A percentile compares a stretch with the other conserved stretches of the same genome.
Evolutionary conservation across 2,888 invertebrate species (phyloP).

Genomic region (Papilio gigon): DNA sequence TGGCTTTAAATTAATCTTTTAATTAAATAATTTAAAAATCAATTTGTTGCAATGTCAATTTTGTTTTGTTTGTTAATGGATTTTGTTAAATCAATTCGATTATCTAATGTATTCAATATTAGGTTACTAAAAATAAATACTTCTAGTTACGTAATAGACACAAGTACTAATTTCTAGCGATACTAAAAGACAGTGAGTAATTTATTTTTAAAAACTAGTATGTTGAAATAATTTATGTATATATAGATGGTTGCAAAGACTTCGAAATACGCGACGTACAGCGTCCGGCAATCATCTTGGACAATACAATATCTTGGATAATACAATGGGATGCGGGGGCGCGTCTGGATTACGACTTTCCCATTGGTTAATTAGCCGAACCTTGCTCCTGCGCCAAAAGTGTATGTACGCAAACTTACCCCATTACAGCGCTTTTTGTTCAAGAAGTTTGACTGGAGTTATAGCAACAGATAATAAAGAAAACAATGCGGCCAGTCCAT

Average conservation of each 20-base stretch:
- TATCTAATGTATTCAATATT: background rate
- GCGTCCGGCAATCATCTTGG: too few relatives aligned
- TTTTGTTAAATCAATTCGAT: background rate
- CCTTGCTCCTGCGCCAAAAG: too few relatives aligned
- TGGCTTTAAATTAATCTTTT: background rate
- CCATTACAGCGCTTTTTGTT: too few relatives aligned
- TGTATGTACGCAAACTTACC: too few relatives aligned
- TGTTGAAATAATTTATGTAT: background rate
- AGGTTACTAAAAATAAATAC: background rate
- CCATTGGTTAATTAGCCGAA: too few relatives aligned
- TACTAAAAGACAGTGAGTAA: background rate
- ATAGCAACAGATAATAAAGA: background rate
- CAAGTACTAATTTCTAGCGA: background rate
- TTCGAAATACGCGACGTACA: background rate
- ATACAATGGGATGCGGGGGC: too few relatives aligned
- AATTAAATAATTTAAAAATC: slow-evolving; percentile 18
- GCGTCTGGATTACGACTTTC: too few relatives aligned
- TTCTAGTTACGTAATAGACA: background rate
- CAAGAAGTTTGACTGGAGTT: too few relatives aligned
- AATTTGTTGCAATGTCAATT: slow-evolving; percentile 20
- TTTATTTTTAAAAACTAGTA: background rate
- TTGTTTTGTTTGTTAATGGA: background rate
- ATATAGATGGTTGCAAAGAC: background rate
- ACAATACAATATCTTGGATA: too few relatives aligned
- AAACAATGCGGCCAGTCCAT: background rate